Percentiles rank a stretch among this genome's conserved stretches.
Conservation (phyloP, 2,797 vertebrate species). For the Takifugu ocellatus region DNA sequence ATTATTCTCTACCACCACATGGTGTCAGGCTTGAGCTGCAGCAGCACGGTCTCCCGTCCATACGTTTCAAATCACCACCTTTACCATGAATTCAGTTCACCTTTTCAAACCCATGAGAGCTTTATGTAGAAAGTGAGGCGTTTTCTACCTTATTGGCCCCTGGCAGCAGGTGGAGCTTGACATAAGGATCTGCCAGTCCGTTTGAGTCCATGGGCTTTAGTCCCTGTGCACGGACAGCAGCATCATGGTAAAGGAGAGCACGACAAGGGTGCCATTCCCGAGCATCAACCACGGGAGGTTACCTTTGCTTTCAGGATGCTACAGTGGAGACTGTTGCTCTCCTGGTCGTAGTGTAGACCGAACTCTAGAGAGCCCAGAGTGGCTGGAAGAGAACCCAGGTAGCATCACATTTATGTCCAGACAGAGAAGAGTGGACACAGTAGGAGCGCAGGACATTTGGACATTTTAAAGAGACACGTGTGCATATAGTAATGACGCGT, state of each 20-base stretch:
- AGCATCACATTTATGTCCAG: slow-evolving; percentile 29
- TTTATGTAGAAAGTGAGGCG: slow-evolving; percentile 5
- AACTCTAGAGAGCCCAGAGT: slow-evolving; percentile 94
- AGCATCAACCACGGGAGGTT: slow-evolving; percentile 52
- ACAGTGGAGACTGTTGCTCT: slow-evolving; percentile 91
- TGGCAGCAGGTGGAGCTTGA: slow-evolving; percentile 93
- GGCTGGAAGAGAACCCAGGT: slow-evolving; percentile 75
- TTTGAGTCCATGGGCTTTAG: slow-evolving; percentile 98
- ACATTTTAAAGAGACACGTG: no score
- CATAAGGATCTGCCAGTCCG: slow-evolving; percentile 92
- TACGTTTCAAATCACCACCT: slow-evolving; percentile 14
- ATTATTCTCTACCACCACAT: slow-evolving; percentile 40
- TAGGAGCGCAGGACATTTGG: slow-evolving; percentile 7
- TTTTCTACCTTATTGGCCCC: slow-evolving; percentile 92
- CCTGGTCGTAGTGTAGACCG: slow-evolving; percentile 89
- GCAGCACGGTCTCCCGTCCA: slow-evolving; percentile 12
- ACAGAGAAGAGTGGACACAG: slow-evolving; percentile 1
- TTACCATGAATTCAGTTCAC: slow-evolving; percentile 16
- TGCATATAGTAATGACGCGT: no score
- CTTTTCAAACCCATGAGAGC: slow-evolving; percentile 29
- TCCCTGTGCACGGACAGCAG: slow-evolving; percentile 71
- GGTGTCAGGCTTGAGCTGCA: slow-evolving; percentile 67
- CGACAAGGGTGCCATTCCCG: slow-evolving; percentile 42
- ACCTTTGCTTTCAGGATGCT: slow-evolving; percentile 93
- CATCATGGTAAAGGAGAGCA: slow-evolving; percentile 22